A percentile compares a stretch with the other conserved stretches of the same genome.
Evolutionary conservation across 2,797 vertebrate genomes (phyloP).

Genomic region (Cynodonichthys magdalenae): DNA sequence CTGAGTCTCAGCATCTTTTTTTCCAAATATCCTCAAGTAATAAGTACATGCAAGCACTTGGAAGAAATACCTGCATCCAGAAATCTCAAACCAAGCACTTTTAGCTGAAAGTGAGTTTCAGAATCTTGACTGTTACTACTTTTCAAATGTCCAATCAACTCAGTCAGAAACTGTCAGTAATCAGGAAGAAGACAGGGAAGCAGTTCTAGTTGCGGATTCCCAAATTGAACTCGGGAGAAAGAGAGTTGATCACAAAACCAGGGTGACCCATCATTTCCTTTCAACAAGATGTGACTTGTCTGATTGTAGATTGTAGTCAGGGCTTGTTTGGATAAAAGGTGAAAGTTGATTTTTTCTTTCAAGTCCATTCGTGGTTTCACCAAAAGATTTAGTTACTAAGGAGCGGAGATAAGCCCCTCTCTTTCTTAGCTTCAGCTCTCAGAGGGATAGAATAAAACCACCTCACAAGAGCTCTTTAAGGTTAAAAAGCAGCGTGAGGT

Average conservation of each 20-base stretch:
- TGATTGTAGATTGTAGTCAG: background rate
- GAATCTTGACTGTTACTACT: background rate
- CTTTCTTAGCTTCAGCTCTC: background rate
- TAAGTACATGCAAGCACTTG: background rate
- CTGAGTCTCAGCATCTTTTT: background rate
- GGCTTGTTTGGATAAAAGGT: background rate
- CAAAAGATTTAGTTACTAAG: conserved; percentile 1
- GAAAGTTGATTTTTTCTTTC: background rate
- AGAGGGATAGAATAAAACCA: background rate
- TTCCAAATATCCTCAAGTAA: background rate
- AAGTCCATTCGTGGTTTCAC: background rate
- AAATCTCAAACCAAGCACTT: background rate
- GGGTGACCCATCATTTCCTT: background rate
- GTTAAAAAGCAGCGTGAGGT: conserved; percentile 1
- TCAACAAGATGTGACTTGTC: background rate
- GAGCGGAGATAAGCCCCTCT: conserved; percentile 6
- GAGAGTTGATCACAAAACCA: background rate
- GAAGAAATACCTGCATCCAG: background rate
- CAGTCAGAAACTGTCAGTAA: background rate
- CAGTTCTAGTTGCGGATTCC: background rate
- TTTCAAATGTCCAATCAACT: background rate
- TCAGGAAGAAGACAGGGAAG: background rate
- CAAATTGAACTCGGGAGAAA: background rate
- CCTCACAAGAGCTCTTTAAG: background rate
- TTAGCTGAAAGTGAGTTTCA: background rate